Base-by-base conservation (phyloP, 2,888 invertebrate species). In the Globia sparganii region DNA sequence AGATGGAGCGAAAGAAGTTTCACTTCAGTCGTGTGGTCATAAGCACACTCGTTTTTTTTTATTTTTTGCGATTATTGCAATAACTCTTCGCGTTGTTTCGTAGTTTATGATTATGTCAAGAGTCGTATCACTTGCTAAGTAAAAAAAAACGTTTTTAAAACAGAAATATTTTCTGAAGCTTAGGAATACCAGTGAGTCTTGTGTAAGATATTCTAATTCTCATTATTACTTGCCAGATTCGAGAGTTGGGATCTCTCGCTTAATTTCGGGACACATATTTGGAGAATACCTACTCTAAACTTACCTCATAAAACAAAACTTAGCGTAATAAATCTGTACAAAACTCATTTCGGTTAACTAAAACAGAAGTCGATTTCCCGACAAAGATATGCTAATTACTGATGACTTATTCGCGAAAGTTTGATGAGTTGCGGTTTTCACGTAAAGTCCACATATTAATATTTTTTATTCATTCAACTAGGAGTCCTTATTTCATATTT, bases 281-380 rank as follows among this genome's bases (percentile, higher is more conserved):
- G 73, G 68, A 72, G 67, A 70, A 83, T 83, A 81, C n/a, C n/a
- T n/a, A n/a, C 86, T 86, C 84, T 86, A 82, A 91, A 91, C 89
- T 91, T 91, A 73, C 73, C 86, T 87, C 88, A 88, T 91, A 89
- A 90, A 92, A 90, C 88, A 90, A 77, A 85, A 89, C 83, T 88
- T 86, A 75, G 72, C 75, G 87, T 84, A 86, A 90, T 91, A 90
- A 91, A 91, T 93, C 88, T 86, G 70, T 77, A 75, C 80, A 77
- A 78, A 89, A 86, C 87, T 91, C 89, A 90, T 91, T 91, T 77
- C 62, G 43, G 70, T 68, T 90, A 89, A 90, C 87, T 89, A 80
- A 81, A 78, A 77, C 78, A 75, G 61, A 87, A 82, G 75, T 80
- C 83, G 71, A 82, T 81, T 86, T 86, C 64, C 71, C 61, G 53